Evolutionary conservation across 2,888 invertebrate genomes (phyloP), one percentile per base, ranked within the genome.

Genomic region (Rugalucina vietnamica): DNA sequence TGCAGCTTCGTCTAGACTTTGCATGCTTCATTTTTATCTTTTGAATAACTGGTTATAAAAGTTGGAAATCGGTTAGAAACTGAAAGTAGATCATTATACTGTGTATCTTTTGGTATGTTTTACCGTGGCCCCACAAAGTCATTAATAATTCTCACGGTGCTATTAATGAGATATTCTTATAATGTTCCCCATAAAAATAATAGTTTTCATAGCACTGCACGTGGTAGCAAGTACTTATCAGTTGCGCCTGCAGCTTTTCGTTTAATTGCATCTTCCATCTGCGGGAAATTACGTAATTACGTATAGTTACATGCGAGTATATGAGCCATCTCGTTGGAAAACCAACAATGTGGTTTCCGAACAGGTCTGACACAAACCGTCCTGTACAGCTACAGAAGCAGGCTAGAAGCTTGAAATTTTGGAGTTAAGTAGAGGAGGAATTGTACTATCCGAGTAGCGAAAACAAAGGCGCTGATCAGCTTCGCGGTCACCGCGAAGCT

Each of bases 231-330:
- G 24, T 1, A 5, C 65, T 65, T 34, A 65, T 65, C 65, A 34
- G 21, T 32, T 18, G 34, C 21, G 10, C 65, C 14, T 34, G 65
- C 65, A 34, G 34, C 29, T 65, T 65, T 65, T 21, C 3, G 21
- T 65, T 65, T 65, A 29, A 65, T 65, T 27, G 65, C 65, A 65
- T 65, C 32, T 34, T 34, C 4, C 65, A 65, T 65, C 65, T 65
- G 65, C 65, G 24, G 65, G 65, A 24, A 65, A 34, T 65, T 18
- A 34, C 65, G 18, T n/a, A 65, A 65, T 65, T 65, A 65, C 3
- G 43, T n/a, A n/a, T n/a, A n/a, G n/a, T n/a, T n/a, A n/a, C n/a
- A n/a, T n/a, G n/a, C n/a, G n/a, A n/a, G n/a, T n/a, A n/a, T n/a
- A n/a, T n/a, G n/a, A n/a, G n/a, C n/a, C n/a, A n/a, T n/a, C n/a